Evolutionary conservation across 2,888 invertebrate genomes (phyloP), one percentile per base, ranked within the genome.

Genomic region (Linnaemya vulpina): DNA sequence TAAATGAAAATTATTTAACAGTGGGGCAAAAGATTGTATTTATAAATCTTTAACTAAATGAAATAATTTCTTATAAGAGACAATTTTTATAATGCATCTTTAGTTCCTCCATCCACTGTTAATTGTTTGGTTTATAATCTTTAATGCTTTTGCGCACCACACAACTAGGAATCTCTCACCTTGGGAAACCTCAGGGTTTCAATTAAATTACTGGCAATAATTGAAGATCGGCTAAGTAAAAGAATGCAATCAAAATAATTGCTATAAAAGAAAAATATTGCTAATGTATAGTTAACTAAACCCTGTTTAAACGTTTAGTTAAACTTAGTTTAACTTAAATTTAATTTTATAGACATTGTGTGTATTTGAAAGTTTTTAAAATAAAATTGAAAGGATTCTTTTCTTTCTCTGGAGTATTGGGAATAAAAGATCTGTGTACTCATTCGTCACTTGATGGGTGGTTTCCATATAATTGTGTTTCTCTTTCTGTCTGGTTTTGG

Each of bases 401-500:
- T 65, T 65, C 5, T 1, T 51, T 40, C 2, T 25, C 7, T 58
- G 20, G 1, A 1, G 20, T 60, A n/a, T 65, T 55, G 35, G 49
- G 35, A 74, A 74, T 51, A 75, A 53, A 40, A 76, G 30, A 80
- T 68, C n/a, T 62, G 68, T 22, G 71, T 40, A 79, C 43, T 73
- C 78, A 81, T 79, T 76, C 83, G 76, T 83, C 79, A 83, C 83
- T 83, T 86, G 60, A 80, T 87, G 83, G 79, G 83, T 74, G 86
- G 84, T 73, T 86, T 79, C 49, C 51, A 35, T 65, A 49, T 62
- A 82, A 83, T 80, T 83, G 53, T 20, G n/a, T 71, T 75, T 71
- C 49, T 22, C 13, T 68, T 68, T 25, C 5, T 71, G 58, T 63
- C 40, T 75, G 74, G 70, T 67, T 60, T 55, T 74, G 53, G 30